Evolutionary conservation across 2,888 invertebrate species (phyloP).

Genomic region (Tuta absoluta): DNA sequence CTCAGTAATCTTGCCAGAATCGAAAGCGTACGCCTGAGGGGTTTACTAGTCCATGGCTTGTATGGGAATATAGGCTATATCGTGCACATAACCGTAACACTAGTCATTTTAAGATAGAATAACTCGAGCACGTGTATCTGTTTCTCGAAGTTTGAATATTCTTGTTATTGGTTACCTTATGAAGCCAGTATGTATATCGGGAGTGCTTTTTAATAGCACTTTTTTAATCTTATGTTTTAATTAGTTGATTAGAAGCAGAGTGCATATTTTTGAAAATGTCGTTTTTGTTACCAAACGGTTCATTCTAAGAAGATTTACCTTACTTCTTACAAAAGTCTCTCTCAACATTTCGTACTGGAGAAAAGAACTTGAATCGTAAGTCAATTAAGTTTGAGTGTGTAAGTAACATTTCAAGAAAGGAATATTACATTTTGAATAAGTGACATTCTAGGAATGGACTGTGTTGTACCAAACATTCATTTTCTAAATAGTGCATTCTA

Average conservation of each 20-base stretch:
- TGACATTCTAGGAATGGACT: too few species aligned
- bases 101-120: slow-evolving; percentile 58
- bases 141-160: slow-evolving; percentile 12
- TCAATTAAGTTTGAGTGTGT: too few species aligned
- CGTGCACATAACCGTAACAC: slow-evolving; percentile 63
- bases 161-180: slow-evolving; percentile 25
- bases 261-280: neutral
- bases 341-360: too few species aligned
- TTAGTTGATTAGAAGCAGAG: neutral
- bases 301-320: too few species aligned
- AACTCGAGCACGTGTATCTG: slow-evolving; percentile 26
- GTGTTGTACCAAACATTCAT: too few species aligned
- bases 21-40: slow-evolving; percentile 25
- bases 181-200: slow-evolving; percentile 26
- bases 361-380: too few species aligned
- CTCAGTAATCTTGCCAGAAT: neutral
- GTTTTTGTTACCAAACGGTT: too few species aligned
- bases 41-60: slow-evolving; percentile 10
- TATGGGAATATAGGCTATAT: slow-evolving; percentile 34
- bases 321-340: too few species aligned
- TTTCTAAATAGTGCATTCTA: too few species aligned
- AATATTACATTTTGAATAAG: too few species aligned
- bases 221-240: neutral
- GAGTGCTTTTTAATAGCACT: slow-evolving; percentile 17
- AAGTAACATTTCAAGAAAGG: too few species aligned